Conservation (phyloP, 1,140 invertebrate species). For the Heliothis virescens region DNA sequence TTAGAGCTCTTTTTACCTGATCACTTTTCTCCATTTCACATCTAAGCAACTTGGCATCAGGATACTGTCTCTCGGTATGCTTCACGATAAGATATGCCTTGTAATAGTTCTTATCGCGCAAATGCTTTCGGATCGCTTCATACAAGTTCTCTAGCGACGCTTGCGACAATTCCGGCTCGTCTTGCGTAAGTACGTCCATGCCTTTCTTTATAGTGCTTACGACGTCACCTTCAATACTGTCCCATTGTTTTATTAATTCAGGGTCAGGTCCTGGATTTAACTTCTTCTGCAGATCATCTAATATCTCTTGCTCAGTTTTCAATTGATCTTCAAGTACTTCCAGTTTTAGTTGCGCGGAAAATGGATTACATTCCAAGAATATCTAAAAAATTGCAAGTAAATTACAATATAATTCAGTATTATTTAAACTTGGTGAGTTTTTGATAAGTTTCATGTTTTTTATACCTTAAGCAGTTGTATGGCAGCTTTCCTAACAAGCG, state of each 20-base stretch:
- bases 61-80: slow-evolving; percentile 80
- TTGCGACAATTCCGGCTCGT: slow-evolving; percentile 80
- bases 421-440: too few species aligned
- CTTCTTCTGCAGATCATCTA: slow-evolving; percentile 87
- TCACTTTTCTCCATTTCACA: slow-evolving; percentile 84
- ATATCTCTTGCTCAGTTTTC: slow-evolving; percentile 86
- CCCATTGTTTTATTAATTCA: slow-evolving; percentile 79
- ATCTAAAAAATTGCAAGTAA: slow-evolving; percentile 72
- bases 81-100: slow-evolving; percentile 83
- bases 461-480: slow-evolving; percentile 87
- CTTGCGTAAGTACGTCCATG: slow-evolving; percentile 80
- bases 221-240: slow-evolving; percentile 78
- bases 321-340: slow-evolving; percentile 87
- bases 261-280: slow-evolving; percentile 81
- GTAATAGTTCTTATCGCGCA: slow-evolving; percentile 78
- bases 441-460: background rate
- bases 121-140: slow-evolving; percentile 74
- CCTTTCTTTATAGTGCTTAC: slow-evolving; percentile 75
- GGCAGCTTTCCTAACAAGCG: slow-evolving; percentile 92
- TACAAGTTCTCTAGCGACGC: slow-evolving; percentile 79
- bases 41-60: slow-evolving; percentile 80
- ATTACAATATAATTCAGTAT: slow-evolving; percentile 22
- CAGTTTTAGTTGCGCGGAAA: slow-evolving; percentile 87
- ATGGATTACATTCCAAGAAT: slow-evolving; percentile 93
- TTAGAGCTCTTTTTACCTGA: slow-evolving; percentile 67